Base-by-base conservation (phyloP, 2,888 invertebrate species). In the Cosmia pyralina region DNA sequence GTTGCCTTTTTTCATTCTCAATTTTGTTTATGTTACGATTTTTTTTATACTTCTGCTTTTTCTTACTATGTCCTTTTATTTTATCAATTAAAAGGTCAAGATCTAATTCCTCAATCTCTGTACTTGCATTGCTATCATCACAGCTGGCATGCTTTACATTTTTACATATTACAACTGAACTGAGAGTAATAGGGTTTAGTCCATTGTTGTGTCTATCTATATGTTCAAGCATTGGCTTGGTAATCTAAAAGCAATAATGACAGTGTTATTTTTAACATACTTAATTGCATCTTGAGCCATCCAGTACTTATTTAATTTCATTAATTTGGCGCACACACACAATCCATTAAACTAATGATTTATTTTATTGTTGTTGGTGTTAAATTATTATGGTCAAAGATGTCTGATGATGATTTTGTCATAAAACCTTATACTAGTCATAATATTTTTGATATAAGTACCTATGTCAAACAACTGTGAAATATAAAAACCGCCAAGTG, bases 151-250 rank as follows among this genome's bases (percentile, higher is more conserved):
- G 0, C 6, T 8, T 41, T 0, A 4, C 4, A 58, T 48, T 53
- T 15, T 38, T 38, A 59, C 13, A 11, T 34, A 41, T 44, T 66
- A 72, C 8, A 50, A 65, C 17, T 38, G 59, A 62, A 10, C 17
- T 55, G 19, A 77, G 59, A n/a, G 38, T 72, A 15, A 72, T n/a
- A 50, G 65, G 19, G 64, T 69, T 69, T 22, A 78, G 48, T 65
- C 81, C 64, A 22, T 22, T 65, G 22, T 22, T 46, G 46, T 69
- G 38, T 78, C 78, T 60, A 59, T 78, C 55, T 57, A 78, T 60
- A 48, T 4, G 2, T 28, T 55, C n/a, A 22, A 78, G 38, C 38
- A 60, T 22, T 57, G 41, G 34, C 34, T n/a, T 57, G 8, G 81
- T 78, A n/a, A 78, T 57, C 78, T 81, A 28, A 58, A 80, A 66